Evolutionary conservation across 1,140 invertebrate species (phyloP), one percentile per base, ranked within the genome.

Genomic region (Scylla paramamosain): DNA sequence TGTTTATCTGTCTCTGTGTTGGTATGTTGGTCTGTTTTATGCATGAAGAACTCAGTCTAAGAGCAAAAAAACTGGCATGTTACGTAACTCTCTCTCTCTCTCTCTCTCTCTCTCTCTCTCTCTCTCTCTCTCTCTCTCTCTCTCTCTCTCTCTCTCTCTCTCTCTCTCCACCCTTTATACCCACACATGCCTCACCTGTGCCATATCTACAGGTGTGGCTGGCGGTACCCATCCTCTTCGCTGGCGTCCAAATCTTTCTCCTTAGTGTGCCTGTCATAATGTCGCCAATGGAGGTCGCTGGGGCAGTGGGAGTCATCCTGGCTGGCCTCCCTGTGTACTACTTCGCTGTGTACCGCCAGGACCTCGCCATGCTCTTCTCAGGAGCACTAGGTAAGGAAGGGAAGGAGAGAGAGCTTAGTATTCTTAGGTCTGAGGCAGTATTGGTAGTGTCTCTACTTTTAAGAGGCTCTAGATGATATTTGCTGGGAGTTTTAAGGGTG

Each of bases 201-300:
- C 16, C 16, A 1, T 59, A 0, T 20, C 52, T 2, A 0, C 82
- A 93, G 92, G 92, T 93, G n/a, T 84, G 77, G 77, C 82, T 93
- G 20, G 45, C 83, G 32, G 16, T 93, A 0, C 92, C 92, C 4
- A n/a, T 93, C 3, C 4, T 93, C 32, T 93, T 93, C 82, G 10
- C 32, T 3, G 4, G 39, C 0, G 83, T 77, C 14, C 92, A 93
- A 52, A 6, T 93, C 32, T 93, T 93, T 45, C 32, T 93, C 1
- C 28, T 93, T 20, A 20, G 29, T 0, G 29, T 93, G 8, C 77
- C 92, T 32, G 14, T 93, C 82, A 14, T 93, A 1, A n/a, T 84
- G 32, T 89, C 97, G 99, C 25, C 99, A 98, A 97, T 97, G 99
- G 88, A 97, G 99, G 46, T 96, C 96, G 84, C 97, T 96, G 83